phyloP scores from a whole-genome alignment of 2,797 vertebrate genomes.

The Diplodus sargus region DNA sequence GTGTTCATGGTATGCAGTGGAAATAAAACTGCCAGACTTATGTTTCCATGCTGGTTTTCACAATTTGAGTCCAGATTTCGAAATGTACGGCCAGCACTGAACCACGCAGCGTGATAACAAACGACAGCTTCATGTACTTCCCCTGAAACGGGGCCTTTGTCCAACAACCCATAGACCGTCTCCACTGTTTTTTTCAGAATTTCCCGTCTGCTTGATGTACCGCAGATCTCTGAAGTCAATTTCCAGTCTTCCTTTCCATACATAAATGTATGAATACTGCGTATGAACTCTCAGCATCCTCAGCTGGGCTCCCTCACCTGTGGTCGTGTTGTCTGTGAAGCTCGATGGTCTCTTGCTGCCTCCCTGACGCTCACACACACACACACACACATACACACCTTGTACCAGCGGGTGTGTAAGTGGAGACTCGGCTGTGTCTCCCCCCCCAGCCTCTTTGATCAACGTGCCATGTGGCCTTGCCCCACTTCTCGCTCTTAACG shows the following conservation, averaged over 20 bases:
- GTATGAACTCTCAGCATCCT: slow-evolving; percentile 45
- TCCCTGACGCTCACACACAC: slow-evolving; percentile 35
- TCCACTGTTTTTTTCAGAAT: slow-evolving; percentile 11
- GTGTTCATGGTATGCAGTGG: background rate
- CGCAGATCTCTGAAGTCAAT: slow-evolving; percentile 15
- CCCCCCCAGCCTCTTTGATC: slow-evolving; percentile 41
- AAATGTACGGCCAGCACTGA: slow-evolving; percentile 31
- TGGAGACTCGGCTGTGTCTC: slow-evolving; percentile 30
- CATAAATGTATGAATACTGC: slow-evolving; percentile 66
- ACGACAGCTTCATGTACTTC: slow-evolving; percentile 30
- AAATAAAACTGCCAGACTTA: slow-evolving; percentile 15
- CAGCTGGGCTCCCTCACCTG: slow-evolving; percentile 36
- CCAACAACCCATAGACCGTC: slow-evolving; percentile 18
- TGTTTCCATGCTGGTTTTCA: slow-evolving; percentile 16
- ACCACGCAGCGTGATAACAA: slow-evolving; percentile 24
- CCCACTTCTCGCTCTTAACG: slow-evolving; percentile 43
- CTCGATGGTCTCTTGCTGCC: slow-evolving; percentile 3
- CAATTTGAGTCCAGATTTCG: slow-evolving; percentile 29
- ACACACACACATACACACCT: slow-evolving; percentile 65
- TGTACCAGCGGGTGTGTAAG: slow-evolving; percentile 66
- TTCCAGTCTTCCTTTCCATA: slow-evolving; percentile 36
- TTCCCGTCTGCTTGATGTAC: slow-evolving; percentile 40
- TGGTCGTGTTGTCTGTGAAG: slow-evolving; percentile 42
- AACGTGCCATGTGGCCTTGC: slow-evolving; percentile 27
- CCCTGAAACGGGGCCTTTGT: slow-evolving; percentile 35